A percentile compares a stretch with the other conserved stretches of the same genome.
Conservation (phyloP, 2,797 vertebrate genomes). For the Myiotriccus ornatus region DNA sequence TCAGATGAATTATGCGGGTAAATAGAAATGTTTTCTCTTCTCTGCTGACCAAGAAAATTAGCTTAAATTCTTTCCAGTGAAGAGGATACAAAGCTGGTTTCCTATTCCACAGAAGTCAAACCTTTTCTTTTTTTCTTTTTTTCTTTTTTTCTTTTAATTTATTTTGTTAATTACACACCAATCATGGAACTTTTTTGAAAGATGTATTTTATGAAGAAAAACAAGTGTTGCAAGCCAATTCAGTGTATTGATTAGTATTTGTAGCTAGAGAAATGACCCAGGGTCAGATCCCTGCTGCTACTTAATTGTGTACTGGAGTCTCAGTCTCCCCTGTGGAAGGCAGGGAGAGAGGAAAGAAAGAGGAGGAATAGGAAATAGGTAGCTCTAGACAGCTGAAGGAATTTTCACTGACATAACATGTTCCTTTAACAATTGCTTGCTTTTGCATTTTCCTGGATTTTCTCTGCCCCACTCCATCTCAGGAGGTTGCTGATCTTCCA, state of each 20-base stretch:
- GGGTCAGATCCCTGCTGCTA: background rate
- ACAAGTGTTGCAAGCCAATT: background rate
- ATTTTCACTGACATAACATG: background rate
- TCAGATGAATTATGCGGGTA: background rate
- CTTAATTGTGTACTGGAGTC: background rate
- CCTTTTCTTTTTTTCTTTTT: background rate
- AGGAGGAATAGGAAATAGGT: background rate
- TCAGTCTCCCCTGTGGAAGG: background rate
- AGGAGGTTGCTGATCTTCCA: background rate
- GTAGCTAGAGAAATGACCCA: background rate
- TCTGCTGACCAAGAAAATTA: background rate
- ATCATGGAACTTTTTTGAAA: background rate
- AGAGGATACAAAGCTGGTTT: background rate
- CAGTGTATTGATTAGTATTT: background rate
- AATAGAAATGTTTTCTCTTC: background rate
- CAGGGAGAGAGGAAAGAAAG: background rate
- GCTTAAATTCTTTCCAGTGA: background rate
- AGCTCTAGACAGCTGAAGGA: background rate
- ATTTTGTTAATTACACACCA: background rate
- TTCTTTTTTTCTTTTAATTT: too few species aligned
- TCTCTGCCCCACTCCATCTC: background rate
- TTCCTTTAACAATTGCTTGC: background rate
- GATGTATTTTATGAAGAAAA: background rate
- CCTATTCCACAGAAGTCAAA: background rate
- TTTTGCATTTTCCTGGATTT: background rate